A percentile compares a stretch with the other conserved stretches of the same genome.
These are phyloP conservation scores for Herpetotheres cachinnans DNA, from an alignment of 2,113 vertebrate genomes.

Conservation along the genomic window DNA sequence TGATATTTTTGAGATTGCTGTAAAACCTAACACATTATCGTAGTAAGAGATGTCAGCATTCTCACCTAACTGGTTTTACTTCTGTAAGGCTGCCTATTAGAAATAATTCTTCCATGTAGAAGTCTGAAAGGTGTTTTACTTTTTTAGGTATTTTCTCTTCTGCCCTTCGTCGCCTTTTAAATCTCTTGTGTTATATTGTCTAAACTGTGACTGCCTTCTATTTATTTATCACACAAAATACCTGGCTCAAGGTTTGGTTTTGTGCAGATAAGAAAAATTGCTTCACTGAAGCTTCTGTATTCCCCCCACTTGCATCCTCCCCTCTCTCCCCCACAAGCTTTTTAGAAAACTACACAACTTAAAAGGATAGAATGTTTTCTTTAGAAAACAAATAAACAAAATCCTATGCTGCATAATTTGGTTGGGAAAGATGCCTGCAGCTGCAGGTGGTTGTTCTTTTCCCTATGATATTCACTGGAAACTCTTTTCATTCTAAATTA, in stretches of 20 bases:
- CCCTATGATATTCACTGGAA: neutral
- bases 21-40: neutral
- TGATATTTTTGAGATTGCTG: neutral
- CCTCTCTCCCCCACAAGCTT: neutral
- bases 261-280: neutral
- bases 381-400: neutral
- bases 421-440: neutral
- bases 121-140: neutral
- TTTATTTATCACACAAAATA: neutral
- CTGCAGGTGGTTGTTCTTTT: neutral
- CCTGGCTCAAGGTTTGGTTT: neutral
- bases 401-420: neutral
- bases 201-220: neutral
- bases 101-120: neutral
- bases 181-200: neutral
- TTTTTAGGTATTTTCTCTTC: neutral
- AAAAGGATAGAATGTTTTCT: neutral
- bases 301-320: neutral
- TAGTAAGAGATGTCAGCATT: neutral
- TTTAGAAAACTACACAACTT: neutral
- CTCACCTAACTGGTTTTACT: slow-evolving; percentile 2
- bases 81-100: neutral
- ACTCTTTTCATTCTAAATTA: neutral
- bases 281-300: neutral
- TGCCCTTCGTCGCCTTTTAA: neutral